Percentiles rank a stretch among this genome's conserved stretches.
phyloP scores from a whole-genome alignment of 2,888 invertebrate genomes.

The Seladonia tumulorum region DNA sequence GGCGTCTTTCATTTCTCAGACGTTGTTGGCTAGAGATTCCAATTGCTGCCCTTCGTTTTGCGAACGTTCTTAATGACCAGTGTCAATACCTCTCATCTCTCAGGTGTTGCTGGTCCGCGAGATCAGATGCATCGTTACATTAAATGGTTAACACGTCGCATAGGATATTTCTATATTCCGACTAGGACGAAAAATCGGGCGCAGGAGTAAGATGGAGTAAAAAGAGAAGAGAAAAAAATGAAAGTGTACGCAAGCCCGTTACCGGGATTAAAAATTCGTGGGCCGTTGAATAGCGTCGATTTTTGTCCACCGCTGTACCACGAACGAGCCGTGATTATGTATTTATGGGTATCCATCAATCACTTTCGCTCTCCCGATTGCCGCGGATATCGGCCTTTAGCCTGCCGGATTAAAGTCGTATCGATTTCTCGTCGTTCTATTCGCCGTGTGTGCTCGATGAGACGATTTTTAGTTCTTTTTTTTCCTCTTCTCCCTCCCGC shows the following conservation, averaged over 20 bases:
- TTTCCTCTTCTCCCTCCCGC: not conserved
- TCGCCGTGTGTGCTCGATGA: conserved; percentile 38
- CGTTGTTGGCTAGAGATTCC: too few relatives aligned
- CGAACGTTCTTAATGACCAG: too few relatives aligned
- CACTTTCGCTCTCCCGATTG: conserved; percentile 74
- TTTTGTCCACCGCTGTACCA: conserved; percentile 64
- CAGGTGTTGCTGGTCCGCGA: not conserved
- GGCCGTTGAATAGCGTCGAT: conserved; percentile 57
- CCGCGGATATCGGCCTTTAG: conserved; percentile 71
- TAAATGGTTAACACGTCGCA: not conserved
- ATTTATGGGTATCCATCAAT: conserved; percentile 73
- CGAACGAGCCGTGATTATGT: conserved; percentile 69
- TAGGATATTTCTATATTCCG: not conserved
- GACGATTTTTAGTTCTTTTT: conserved; percentile 32
- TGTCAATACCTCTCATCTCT: too few relatives aligned
- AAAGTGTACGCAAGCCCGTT: conserved; percentile 21
- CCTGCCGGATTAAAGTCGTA: conserved; percentile 71
- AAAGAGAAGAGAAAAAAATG: not conserved
- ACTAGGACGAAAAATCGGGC: not conserved
- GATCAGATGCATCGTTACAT: not conserved
- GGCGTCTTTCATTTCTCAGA: not conserved
- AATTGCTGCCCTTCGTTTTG: too few relatives aligned
- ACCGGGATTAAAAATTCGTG: conserved; percentile 67
- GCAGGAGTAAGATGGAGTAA: not conserved
- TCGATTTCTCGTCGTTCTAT: conserved; percentile 71